Evolutionary conservation across 2,113 vertebrate genomes (phyloP).

Genomic region (Suricata suricatta): DNA sequence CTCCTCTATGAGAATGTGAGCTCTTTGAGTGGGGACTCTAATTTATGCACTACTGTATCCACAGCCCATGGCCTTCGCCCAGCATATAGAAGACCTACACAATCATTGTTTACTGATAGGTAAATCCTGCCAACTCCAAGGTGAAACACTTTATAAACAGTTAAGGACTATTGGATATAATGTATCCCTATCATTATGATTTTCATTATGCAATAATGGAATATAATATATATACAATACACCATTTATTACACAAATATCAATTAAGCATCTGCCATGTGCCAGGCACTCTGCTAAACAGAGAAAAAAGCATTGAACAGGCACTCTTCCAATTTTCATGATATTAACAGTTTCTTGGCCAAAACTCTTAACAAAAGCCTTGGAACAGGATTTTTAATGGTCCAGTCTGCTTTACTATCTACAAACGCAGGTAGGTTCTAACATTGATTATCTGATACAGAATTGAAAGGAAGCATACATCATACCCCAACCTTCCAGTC

Average conservation of each 20-base stretch:
- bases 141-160: not conserved
- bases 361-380: not conserved
- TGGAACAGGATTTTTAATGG: not conserved
- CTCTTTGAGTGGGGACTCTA: not conserved
- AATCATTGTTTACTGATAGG: not conserved
- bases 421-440: not conserved
- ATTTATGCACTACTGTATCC: not conserved
- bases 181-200: not conserved
- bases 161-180: not conserved
- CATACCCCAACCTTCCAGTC: not conserved
- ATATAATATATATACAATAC: not conserved
- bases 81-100: not conserved
- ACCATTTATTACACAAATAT: not conserved
- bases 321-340: not conserved
- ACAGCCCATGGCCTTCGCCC: not conserved
- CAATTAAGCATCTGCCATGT: not conserved
- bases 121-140: constrained; percentile 6
- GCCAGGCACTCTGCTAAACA: not conserved
- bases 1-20: not conserved
- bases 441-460: not conserved
- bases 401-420: not conserved
- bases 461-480: not conserved
- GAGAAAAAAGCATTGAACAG: not conserved
- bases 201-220: not conserved
- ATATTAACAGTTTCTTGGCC: not conserved